Evolutionary conservation across 2,797 vertebrate genomes (phyloP), one percentile per base, ranked within the genome.

Genomic region (Bufotes viridis): DNA sequence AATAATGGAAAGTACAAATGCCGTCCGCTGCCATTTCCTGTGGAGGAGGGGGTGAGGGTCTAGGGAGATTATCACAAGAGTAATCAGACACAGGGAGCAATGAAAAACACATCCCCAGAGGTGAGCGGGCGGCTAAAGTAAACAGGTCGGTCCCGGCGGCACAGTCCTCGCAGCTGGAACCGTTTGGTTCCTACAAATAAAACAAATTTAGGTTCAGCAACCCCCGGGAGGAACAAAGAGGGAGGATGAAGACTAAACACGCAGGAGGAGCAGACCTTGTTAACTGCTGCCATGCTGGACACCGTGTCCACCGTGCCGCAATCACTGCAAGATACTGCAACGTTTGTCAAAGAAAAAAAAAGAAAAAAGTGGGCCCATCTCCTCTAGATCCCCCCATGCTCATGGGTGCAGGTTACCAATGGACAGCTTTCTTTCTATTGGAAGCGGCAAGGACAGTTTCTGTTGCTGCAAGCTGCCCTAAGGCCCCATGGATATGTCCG

Each of bases 41-140:
- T 90, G 82, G n/a, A 85, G 22, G 90, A 69, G 29, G 70, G 26
- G 88, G 42, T 72, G 88, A 78, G 90, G 42, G 42, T 42, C 42
- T 42, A 42, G 42, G 42, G 42, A 42, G 60, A 87, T 79, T 29
- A 91, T 86, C 79, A 74, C 72, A 63, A 61, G 0, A 0, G 76
- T 75, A 90, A 91, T 90, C 89, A 90, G 89, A 88, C 81, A 84
- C 24, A 57, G 42, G 84, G 81, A 84, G 90, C 88, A 81, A 91
- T 82, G 69, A 87, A 87, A 87, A 90, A 87, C 14, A 89, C 85
- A 55, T 58, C 82, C 13, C 17, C 65, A 87, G 90, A 84, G 57
- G 14, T 81, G 75, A 90, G 87, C 76, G 84, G 70, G 15, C 67
- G 24, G 83, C 87, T 89, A 72, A 84, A 87, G 63, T 91, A 92